Conservation (phyloP, 2,888 invertebrate species). For the Ferdinandea cuprea region DNA sequence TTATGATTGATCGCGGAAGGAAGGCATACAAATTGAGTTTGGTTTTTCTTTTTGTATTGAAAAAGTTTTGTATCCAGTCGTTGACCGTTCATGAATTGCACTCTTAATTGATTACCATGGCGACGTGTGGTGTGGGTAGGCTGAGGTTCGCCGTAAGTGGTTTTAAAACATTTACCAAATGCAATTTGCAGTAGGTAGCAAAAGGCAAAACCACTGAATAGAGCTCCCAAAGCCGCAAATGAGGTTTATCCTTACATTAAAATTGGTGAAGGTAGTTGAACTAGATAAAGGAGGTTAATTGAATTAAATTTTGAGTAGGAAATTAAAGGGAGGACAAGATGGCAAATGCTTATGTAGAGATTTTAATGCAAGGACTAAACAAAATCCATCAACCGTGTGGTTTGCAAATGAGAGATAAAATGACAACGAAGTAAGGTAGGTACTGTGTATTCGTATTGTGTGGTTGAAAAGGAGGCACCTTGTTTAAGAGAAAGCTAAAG, state of each 20-base stretch:
- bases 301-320: constrained; percentile 41
- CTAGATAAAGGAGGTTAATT: constrained; percentile 25
- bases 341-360: too few species aligned
- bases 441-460: too few species aligned
- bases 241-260: constrained; percentile 23
- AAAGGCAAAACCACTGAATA: constrained; percentile 1
- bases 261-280: constrained; percentile 15
- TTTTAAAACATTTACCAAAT: constrained; percentile 1
- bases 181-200: constrained; percentile 8
- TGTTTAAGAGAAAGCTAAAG: not conserved
- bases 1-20: constrained; percentile 59
- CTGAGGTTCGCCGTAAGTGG: not conserved
- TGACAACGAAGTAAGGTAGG: too few species aligned
- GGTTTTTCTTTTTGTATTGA: not conserved
- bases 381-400: too few species aligned
- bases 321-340: constrained; percentile 17
- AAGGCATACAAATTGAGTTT: constrained; percentile 35
- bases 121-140: not conserved
- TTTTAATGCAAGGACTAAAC: too few species aligned
- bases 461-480: not conserved
- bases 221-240: constrained; percentile 11
- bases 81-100: not conserved
- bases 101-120: constrained; percentile 19
- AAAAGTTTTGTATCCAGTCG: not conserved
- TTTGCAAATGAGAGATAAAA: too few species aligned